phyloP scores from a whole-genome alignment of 2,113 vertebrate genomes.

The Sisor rabdophorus region DNA sequence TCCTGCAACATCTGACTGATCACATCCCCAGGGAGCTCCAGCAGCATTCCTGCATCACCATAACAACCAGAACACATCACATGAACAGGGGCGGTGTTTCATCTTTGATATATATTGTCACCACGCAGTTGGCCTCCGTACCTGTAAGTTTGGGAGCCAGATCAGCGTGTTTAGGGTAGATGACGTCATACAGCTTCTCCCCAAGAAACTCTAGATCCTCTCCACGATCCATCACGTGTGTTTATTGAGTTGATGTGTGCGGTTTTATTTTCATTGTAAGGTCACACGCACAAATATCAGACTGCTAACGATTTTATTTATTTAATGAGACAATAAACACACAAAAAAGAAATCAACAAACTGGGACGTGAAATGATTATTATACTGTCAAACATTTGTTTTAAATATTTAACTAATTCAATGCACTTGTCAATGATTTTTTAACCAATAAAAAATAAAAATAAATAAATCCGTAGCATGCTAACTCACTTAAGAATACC shows the following conservation, averaged over 20 bases:
- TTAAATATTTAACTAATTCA: not conserved
- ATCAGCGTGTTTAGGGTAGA: conserved; percentile 64
- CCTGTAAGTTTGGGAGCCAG: conserved; percentile 73
- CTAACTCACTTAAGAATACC: too few relatives aligned
- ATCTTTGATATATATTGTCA: not conserved
- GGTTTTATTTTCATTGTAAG: not conserved
- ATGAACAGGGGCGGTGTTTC: not conserved
- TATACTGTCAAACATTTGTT: not conserved
- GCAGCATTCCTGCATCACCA: conserved; percentile 67
- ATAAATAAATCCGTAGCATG: too few relatives aligned
- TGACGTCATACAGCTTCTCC: conserved; percentile 66
- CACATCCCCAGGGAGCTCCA: conserved; percentile 68
- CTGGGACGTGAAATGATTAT: not conserved
- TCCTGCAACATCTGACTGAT: conserved; percentile 69
- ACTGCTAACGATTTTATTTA: not conserved
- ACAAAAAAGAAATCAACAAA: not conserved
- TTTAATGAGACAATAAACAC: not conserved
- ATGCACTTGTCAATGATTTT: not conserved
- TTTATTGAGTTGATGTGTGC: not conserved
- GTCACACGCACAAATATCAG: not conserved
- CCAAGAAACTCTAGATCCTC: conserved; percentile 68
- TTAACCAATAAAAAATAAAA: too few relatives aligned
- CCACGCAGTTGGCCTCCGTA: not conserved
- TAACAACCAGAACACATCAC: not conserved
- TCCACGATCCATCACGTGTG: conserved; percentile 59